Evolutionary conservation across 2,113 vertebrate genomes (phyloP), one percentile per base, ranked within the genome.

Genomic region (Gadus macrocephalus): DNA sequence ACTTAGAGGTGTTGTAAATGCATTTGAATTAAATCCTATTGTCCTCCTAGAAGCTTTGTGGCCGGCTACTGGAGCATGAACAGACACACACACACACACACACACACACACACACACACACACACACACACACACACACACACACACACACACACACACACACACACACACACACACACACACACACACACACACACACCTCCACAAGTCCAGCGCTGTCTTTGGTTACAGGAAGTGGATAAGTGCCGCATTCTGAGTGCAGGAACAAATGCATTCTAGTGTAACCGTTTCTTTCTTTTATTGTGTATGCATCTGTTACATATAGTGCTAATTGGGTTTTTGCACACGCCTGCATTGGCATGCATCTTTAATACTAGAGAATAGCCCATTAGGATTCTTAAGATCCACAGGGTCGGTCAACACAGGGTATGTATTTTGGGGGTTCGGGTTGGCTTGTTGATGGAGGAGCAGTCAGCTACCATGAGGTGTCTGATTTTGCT

Each of bases 31-130:
- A 78, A 75, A 77, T 64, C 63, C 68, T 59, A 81, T 88, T 89
- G 89, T 88, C 70, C 78, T 77, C 63, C 74, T 85, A 81, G 42
- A 78, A 83, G 75, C 84, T 91, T 89, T 91, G 86, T 90, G 86
- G 80, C 73, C 69, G 75, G 76, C 74, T 77, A 83, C 69, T 89
- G 83, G 87, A 85, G 85, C 84, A 70, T 88, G 76, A 87, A 76
- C 79, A 77, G 72, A 69, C 53, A 71, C 79, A 70, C 55, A 49
- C 42, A 2, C 42, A 49, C 42, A 7, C 42, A 7, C 42, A 7
- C 42, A 49, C 42, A 7, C 42, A 7, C 6, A 7, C 42, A 7
- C 42, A 7, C 42, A 3, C 20, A 20, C 20, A 20, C 20, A 20
- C 20, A 20, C 20, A 20, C 20, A 20, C 20, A 20, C 42, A 9